A percentile compares a stretch with the other conserved stretches of the same genome.
Conservation (phyloP, 2,113 vertebrate genomes). For the Anthoscopus minutus region DNA sequence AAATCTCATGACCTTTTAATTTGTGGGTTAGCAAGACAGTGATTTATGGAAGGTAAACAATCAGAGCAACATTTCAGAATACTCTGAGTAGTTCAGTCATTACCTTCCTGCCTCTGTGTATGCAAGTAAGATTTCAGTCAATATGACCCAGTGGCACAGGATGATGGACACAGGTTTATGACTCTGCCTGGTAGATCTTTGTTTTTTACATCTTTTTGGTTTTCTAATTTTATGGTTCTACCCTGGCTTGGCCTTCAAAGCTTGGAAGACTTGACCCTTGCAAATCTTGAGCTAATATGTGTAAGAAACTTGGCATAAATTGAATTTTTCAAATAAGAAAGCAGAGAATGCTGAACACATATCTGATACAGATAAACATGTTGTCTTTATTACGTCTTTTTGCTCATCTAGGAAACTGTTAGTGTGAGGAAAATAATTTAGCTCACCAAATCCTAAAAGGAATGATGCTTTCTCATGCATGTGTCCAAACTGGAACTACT, state of each 20-base stretch:
- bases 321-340: neutral
- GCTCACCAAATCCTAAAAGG: neutral
- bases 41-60: neutral
- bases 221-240: neutral
- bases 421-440: neutral
- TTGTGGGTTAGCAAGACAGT: neutral
- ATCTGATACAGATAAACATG: neutral
- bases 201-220: neutral
- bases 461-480: neutral
- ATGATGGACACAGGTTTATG: neutral
- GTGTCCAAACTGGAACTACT: neutral
- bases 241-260: neutral
- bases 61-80: neutral
- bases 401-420: neutral
- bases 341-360: neutral
- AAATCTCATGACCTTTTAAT: neutral
- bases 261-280: neutral
- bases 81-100: neutral
- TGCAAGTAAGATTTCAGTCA: neutral
- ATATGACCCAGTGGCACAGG: neutral
- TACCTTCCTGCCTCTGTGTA: neutral
- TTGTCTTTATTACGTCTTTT: neutral
- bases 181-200: neutral
- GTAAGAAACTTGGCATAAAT: neutral
- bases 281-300: neutral